Conservation (phyloP, 2,113 vertebrate genomes). For the Pterophyllum scalare region DNA sequence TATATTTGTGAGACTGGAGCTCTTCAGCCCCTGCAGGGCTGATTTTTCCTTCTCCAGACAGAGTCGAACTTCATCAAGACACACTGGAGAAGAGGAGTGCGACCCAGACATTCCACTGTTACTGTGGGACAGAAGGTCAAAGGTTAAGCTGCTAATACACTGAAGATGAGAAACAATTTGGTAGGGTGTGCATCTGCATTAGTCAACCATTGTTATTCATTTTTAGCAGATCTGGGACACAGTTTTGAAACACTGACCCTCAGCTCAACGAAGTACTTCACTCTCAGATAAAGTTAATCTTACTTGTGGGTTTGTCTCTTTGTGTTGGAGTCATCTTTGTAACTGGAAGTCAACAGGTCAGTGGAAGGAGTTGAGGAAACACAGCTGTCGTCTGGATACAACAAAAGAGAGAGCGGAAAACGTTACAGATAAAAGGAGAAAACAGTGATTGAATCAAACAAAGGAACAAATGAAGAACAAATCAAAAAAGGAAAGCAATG, state of each 20-base stretch:
- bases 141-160: background rate
- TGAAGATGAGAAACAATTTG: background rate
- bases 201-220: background rate
- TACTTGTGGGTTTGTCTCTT: slow-evolving; percentile 53
- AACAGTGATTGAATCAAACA: background rate
- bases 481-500: background rate
- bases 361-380: slow-evolving; percentile 58
- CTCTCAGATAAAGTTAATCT: background rate
- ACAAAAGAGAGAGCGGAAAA: background rate
- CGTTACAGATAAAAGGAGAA: background rate
- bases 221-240: background rate
- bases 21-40: slow-evolving; percentile 87
- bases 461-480: background rate
- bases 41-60: slow-evolving; percentile 73
- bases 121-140: slow-evolving; percentile 17
- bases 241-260: background rate
- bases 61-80: slow-evolving; percentile 83
- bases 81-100: slow-evolving; percentile 56
- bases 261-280: background rate
- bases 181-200: background rate
- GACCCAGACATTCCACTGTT: slow-evolving; percentile 12
- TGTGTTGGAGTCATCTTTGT: slow-evolving; percentile 51
- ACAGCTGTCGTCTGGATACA: slow-evolving; percentile 65
- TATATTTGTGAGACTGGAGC: slow-evolving; percentile 92
- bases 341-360: slow-evolving; percentile 56